Base-by-base conservation (phyloP, 2,888 invertebrate genomes). In the Drosophila atripex region DNA sequence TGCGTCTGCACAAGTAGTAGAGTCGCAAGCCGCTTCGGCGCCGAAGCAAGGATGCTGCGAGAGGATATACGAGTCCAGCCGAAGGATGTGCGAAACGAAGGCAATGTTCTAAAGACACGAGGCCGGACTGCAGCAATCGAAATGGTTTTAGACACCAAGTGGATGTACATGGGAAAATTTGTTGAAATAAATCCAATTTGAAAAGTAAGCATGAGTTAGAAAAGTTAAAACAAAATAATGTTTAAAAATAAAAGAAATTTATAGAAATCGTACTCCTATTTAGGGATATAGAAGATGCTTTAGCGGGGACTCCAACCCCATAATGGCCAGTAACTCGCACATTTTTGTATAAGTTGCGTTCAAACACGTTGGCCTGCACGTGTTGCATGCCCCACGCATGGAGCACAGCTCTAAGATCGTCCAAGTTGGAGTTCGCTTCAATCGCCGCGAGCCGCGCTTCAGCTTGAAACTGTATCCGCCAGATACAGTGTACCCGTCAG, bases 371-470 rank as follows among this genome's bases (percentile, higher is more conserved):
- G 38, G 41, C 16, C 16, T 2, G 41, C 41, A 41, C 41, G 18
- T 41, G 58, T 41, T 51, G 28, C 50, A 16, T 16, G 55, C 38
- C 28, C 16, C 11, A 41, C 14, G 50, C 16, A 49, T 38, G 50
- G 50, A 59, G 56, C 38, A 30, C 9, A 49, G 47, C 38, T 16
- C 45, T 32, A 8, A 6, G 11, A 14, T 35, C 45, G 8, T 23
- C 43, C 0, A 55, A 14, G 80, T 80, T 78, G 56, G 79, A 66
- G 78, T 78, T 80, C 58, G 65, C 6, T 39, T 49, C 57, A 45
- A 58, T 49, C 47, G 38, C 4, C 43, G 58, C 63, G 76, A 75
- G 79, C 86, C 73, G 53, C 78, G 86, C 84, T 83, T 86, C 71
- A 39, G 55, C 52, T 77, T 74, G 68, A 4, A 16, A 8, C 41